Evolutionary conservation across 2,888 invertebrate species (phyloP), one percentile per base, ranked within the genome.

Genomic region (Philhelius pedissequus): DNA sequence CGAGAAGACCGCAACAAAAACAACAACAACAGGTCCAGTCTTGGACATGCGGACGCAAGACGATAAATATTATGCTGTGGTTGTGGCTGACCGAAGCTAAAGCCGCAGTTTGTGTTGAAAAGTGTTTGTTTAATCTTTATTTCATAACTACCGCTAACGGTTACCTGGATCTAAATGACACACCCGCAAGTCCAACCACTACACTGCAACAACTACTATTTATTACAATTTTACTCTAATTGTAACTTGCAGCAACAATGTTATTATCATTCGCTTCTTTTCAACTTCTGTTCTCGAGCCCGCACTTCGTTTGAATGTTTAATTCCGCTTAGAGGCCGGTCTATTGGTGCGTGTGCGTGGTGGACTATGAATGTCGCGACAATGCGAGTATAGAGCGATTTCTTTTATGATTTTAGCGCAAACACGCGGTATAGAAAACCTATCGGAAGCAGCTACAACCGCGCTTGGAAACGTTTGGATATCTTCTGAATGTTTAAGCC

Each of bases 41-140:
- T 11, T 9, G 35, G 79, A 66, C 79, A 83, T 83, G 83, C 83
- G 83, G 83, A 83, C 83, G 45, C 69, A 79, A 62, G 58, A 54
- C 35, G 74, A 58, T 73, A 54, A 68, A 66, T 52, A 35, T n/a
- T 70, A 50, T 22, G 11, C 30, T 54, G 70, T 15, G 30, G 11
- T 22, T 54, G 70, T 15, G 30, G 56, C 48, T 1, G 30, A 32
- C 52, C 15, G 15, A 52, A 52, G 76, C 62, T 50, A 8, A 20
- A 48, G 48, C 1, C 15, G 50, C 18, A 68, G 68, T 62, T 62
- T 38, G 64, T 79, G 74, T 73, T 45, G 56, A 20, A 32, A 32
- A 38, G 35, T 38, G 62, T 83, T 64, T 73, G 18, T 64, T 83
- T 83, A 74, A 70, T 73, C 25, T 64, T 83, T 83, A 74, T 74